These are phyloP conservation scores for Seriola dumerili DNA, from an alignment of 2,113 vertebrate species.

Conservation along the genomic window DNA sequence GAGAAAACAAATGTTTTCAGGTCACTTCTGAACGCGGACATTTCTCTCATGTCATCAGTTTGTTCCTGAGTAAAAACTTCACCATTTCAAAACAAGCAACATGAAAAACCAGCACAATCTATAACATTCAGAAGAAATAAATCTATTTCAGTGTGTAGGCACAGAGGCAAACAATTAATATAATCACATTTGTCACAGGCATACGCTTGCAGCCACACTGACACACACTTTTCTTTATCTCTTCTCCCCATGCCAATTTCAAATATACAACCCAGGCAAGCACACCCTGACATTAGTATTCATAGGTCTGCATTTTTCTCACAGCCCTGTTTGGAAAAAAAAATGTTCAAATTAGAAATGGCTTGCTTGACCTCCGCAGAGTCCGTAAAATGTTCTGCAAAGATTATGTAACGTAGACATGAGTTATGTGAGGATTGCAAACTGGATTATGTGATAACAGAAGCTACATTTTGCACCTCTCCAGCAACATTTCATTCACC, in stretches of 20 bases:
- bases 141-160: constrained; percentile 2
- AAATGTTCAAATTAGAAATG: too few species aligned
- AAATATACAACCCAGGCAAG: background rate
- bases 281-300: constrained; percentile 17
- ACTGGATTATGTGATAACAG: constrained; percentile 11
- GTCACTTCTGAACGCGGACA: background rate
- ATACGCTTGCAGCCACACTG: constrained; percentile 6
- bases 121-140: constrained; percentile 18
- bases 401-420: constrained; percentile 28
- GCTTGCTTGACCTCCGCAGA: background rate
- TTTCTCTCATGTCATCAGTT: background rate
- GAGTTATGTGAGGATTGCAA: constrained; percentile 29
- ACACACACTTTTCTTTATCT: constrained; percentile 40
- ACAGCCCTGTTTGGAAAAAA: too few species aligned
- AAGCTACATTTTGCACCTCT: constrained; percentile 6
- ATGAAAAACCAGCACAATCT: background rate
- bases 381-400: background rate
- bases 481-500: background rate
- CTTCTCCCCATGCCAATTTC: constrained; percentile 7
- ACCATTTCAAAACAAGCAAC: background rate
- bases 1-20: background rate
- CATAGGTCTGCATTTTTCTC: background rate
- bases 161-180: constrained; percentile 54
- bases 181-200: constrained; percentile 56
- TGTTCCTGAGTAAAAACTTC: background rate